Evolutionary conservation across 1,140 invertebrate genomes (phyloP), one percentile per base, ranked within the genome.

Genomic region (Colletes latitarsis): DNA sequence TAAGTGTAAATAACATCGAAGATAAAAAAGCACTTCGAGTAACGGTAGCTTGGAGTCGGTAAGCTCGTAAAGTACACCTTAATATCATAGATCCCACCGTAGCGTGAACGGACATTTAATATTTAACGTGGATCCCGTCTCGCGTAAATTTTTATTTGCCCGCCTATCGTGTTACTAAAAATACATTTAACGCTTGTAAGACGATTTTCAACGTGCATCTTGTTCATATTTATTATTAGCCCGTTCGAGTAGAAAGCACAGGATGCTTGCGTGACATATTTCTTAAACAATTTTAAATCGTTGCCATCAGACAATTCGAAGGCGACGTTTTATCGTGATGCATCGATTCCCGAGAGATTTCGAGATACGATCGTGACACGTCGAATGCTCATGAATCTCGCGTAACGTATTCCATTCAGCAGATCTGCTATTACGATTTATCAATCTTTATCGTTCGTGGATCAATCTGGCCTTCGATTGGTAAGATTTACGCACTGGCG

Each of bases 401-500:
- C 19, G 53, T 12, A 19, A 43, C 43, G 43, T 14, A 5, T 49
- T 62, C 53, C 12, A 30, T n/a, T n/a, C 9, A n/a, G 4, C 9
- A 41, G 58, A 43, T 41, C 58, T 15, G n/a, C 6, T n/a, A 70
- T 77, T 72, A 76, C 60, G n/a, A 84, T 86, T 84, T 74, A 84
- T 82, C 60, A 39, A 39, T 58, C 10, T 67, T 52, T 70, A 70
- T 77, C 46, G 15, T 49, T 21, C 49, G 12, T 64, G 14, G 43
- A 81, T 74, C 52, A 63, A 77, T 70, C 30, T 30, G 78, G 30
- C 74, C 73, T 85, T 85, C 79, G 64, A 78, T 82, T 67, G 39
- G 21, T 41, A 39, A 70, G 49, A 81, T 69, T 68, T 63, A 70
- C 60, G 52, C 70, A 49, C 60, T 58, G 55, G 46, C 69, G 67